phyloP scores from a whole-genome alignment of 1,140 invertebrate species.

The Drosophila littoralis region DNA sequence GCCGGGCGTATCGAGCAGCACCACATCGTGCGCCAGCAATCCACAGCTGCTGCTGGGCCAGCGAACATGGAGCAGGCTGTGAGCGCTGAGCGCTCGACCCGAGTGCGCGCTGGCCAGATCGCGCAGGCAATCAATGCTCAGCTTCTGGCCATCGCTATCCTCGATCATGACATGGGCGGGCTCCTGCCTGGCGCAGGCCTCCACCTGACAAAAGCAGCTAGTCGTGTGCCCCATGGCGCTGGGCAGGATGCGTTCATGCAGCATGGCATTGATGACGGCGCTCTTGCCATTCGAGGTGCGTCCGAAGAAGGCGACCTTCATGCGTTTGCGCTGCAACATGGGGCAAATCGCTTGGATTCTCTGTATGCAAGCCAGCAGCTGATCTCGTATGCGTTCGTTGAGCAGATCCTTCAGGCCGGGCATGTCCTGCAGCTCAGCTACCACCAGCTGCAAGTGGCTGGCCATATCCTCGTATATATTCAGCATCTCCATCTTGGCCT shows the following conservation, averaged over 20 bases:
- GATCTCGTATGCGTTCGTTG: slow-evolving; percentile 61
- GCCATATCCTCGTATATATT: slow-evolving; percentile 59
- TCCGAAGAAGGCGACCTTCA: slow-evolving; percentile 99
- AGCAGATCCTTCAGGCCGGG: slow-evolving; percentile 84
- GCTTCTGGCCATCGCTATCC: slow-evolving; percentile 85
- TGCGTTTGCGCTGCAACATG: slow-evolving; percentile 97
- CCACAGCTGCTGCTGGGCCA: slow-evolving; percentile 98
- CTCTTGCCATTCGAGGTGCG: slow-evolving; percentile 99
- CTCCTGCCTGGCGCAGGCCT: slow-evolving; percentile 93
- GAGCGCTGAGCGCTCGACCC: slow-evolving; percentile 88
- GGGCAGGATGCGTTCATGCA: slow-evolving; percentile 97
- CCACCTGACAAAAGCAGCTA: slow-evolving; percentile 99
- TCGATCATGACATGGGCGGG: slow-evolving; percentile 90
- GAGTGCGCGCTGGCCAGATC: slow-evolving; percentile 93
- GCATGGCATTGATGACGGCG: slow-evolving; percentile 99
- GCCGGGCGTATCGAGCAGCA: slow-evolving; percentile 98
- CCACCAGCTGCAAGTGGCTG: slow-evolving; percentile 16
- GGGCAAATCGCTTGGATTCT: slow-evolving; percentile 97
- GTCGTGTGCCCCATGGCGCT: slow-evolving; percentile 99
- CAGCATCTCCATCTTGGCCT: slow-evolving; percentile 85
- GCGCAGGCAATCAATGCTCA: slow-evolving; percentile 86
- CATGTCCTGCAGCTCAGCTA: slow-evolving; percentile 2
- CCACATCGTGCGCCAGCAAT: slow-evolving; percentile 97
- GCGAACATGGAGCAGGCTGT: slow-evolving; percentile 93
- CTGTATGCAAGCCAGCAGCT: slow-evolving; percentile 89